Conservation (phyloP, 2,888 invertebrate genomes). For the Portevinia maculata region DNA sequence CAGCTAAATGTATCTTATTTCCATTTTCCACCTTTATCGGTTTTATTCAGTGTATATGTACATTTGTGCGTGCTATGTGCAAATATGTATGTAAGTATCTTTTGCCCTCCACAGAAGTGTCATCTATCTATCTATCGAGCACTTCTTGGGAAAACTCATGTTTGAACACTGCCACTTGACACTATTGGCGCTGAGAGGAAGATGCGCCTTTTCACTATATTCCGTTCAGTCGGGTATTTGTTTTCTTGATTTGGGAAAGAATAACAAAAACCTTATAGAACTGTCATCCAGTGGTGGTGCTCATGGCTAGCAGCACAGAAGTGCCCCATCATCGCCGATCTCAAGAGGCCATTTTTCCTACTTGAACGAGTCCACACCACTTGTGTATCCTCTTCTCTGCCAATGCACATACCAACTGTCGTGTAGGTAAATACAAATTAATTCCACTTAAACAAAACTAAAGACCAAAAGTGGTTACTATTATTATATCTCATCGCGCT, state of each 20-base stretch:
- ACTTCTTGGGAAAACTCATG: slow-evolving; percentile 68
- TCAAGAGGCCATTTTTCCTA: slow-evolving; percentile 66
- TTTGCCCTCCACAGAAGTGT: slow-evolving; percentile 64
- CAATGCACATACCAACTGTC: slow-evolving; percentile 49
- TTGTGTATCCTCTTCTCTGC: slow-evolving; percentile 30
- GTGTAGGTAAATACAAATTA: slow-evolving; percentile 74
- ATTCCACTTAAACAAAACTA: slow-evolving; percentile 74
- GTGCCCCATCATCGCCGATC: slow-evolving; percentile 44
- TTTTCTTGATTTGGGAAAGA: slow-evolving; percentile 73
- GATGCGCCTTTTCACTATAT: slow-evolving; percentile 39
- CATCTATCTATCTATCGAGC: slow-evolving; percentile 12
- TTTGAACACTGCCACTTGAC: slow-evolving; percentile 73
- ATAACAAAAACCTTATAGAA: slow-evolving; percentile 69
- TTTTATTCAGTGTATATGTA: slow-evolving; percentile 8
- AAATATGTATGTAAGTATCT: slow-evolving; percentile 62
- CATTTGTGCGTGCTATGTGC: slow-evolving; percentile 47
- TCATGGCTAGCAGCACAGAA: slow-evolving; percentile 6
- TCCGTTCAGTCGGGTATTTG: slow-evolving; percentile 28
- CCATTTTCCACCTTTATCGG: slow-evolving; percentile 37
- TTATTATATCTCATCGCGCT: slow-evolving; percentile 71
- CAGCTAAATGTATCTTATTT: slow-evolving; percentile 57
- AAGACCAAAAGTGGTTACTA: slow-evolving; percentile 73
- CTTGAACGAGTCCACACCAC: slow-evolving; percentile 28
- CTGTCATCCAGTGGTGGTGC: slow-evolving; percentile 33
- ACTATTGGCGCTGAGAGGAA: slow-evolving; percentile 59